These are phyloP conservation scores for Baccha elongata DNA, from an alignment of 2,888 invertebrate genomes.

Conservation along the genomic window DNA sequence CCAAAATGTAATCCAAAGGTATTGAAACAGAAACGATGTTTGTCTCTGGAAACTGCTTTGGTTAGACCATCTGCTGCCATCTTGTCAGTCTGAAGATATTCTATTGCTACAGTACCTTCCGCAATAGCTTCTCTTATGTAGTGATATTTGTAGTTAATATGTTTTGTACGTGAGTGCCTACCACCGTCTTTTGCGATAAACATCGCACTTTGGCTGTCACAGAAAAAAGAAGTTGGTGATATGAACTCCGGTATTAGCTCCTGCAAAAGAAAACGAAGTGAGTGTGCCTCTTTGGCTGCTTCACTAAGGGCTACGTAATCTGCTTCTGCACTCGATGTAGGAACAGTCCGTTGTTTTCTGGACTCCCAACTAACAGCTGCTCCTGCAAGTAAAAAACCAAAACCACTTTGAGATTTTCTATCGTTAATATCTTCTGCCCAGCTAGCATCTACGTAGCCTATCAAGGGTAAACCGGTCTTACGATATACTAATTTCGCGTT, in stretches of 20 bases:
- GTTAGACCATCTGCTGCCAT: neutral
- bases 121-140: neutral
- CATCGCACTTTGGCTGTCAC: neutral
- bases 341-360: neutral
- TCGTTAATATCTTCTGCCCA: constrained; percentile 32
- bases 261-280: neutral
- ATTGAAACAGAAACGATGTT: too few species aligned
- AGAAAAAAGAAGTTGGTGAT: neutral
- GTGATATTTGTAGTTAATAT: neutral
- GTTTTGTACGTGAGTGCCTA: neutral
- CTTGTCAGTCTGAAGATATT: neutral
- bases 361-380: constrained; percentile 19
- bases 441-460: constrained; percentile 16
- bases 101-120: neutral
- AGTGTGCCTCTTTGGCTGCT: constrained; percentile 9
- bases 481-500: constrained; percentile 25
- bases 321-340: constrained; percentile 20
- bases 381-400: constrained; percentile 23
- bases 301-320: constrained; percentile 14
- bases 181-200: neutral
- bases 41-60: neutral
- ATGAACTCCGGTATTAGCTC: neutral
- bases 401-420: constrained; percentile 29
- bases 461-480: constrained; percentile 3
- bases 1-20: too few species aligned